Evolutionary conservation across 2,888 invertebrate species (phyloP).

Genomic region (Trichogramma dendrolimi): DNA sequence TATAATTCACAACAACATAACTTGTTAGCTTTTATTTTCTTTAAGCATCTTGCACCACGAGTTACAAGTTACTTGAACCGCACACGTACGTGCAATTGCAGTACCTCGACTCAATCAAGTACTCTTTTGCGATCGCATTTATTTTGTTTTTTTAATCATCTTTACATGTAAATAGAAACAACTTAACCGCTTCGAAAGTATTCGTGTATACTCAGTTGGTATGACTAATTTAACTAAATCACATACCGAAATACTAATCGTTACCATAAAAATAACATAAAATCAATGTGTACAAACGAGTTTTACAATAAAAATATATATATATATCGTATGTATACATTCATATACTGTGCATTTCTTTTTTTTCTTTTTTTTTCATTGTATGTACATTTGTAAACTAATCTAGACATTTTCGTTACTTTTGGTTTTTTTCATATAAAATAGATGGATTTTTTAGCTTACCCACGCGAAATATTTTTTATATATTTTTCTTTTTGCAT

Average conservation of each 20-base stretch:
- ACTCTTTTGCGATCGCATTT: conserved; percentile 21
- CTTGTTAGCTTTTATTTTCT: neutral
- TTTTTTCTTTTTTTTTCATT: conserved; percentile 31
- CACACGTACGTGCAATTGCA: no score
- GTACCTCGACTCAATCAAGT: conserved; percentile 9
- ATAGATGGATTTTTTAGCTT: conserved; percentile 27
- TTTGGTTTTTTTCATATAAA: conserved; percentile 30
- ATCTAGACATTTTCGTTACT: conserved; percentile 1
- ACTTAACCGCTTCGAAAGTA: neutral
- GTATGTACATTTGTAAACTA: conserved; percentile 28
- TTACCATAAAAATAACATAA: conserved; percentile 42
- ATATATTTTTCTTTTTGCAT: neutral
- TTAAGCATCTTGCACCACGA: conserved; percentile 28
- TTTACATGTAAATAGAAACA: no score
- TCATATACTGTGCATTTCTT: conserved; percentile 43
- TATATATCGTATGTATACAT: conserved; percentile 15
- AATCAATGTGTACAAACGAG: conserved; percentile 43
- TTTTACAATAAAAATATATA: conserved; percentile 35
- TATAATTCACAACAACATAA: no score
- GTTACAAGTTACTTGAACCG: conserved; percentile 23
- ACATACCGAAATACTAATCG: conserved; percentile 41
- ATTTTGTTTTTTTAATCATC: neutral
- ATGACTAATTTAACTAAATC: conserved; percentile 38
- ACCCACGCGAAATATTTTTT: conserved; percentile 12
- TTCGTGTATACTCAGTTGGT: conserved; percentile 24